Conservation (phyloP, 2,113 vertebrate species). For the Murina feae region DNA sequence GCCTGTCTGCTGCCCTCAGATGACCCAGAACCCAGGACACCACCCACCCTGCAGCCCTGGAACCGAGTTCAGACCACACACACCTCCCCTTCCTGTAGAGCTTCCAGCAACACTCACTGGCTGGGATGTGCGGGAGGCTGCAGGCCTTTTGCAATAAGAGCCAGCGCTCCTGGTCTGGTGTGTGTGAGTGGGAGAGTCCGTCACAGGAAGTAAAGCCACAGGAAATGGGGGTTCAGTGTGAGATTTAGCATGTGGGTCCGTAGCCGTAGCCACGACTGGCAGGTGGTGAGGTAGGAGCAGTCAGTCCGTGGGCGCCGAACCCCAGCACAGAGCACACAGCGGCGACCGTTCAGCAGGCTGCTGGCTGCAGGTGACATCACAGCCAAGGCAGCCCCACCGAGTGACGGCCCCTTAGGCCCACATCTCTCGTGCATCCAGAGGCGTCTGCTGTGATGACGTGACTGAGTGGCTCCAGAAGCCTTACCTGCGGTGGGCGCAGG, state of each 20-base stretch:
- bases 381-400: neutral
- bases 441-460: neutral
- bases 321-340: neutral
- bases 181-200: neutral
- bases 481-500: slow-evolving; percentile 79
- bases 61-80: neutral
- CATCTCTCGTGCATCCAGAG: neutral
- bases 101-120: neutral
- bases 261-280: neutral
- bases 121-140: neutral
- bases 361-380: neutral
- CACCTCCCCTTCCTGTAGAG: neutral
- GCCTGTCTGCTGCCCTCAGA: rapidly evolving
- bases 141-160: neutral
- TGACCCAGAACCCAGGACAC: neutral
- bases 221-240: neutral
- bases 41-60: rapidly evolving
- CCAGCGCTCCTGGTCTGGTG: neutral
- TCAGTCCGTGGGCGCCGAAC: neutral
- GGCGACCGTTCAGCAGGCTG: neutral
- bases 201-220: neutral
- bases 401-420: neutral
- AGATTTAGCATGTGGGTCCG: neutral
- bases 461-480: slow-evolving; percentile 49
- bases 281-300: neutral